phyloP scores from a whole-genome alignment of 1,140 invertebrate species.

The Neuroterus valhalla region DNA sequence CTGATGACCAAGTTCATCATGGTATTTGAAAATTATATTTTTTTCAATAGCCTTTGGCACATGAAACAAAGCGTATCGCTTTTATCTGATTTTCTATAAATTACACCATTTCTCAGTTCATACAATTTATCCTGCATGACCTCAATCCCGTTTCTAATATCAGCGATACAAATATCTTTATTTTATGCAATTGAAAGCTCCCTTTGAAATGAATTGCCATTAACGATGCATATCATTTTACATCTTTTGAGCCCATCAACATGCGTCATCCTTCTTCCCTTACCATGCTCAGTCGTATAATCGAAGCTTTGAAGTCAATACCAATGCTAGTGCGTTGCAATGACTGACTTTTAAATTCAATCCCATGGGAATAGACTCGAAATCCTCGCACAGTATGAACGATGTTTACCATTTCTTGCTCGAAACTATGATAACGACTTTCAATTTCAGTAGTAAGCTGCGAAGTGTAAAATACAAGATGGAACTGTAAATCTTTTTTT shows the following conservation, averaged over 20 bases:
- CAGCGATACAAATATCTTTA: neutral
- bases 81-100: neutral
- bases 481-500: neutral
- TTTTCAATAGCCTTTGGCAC: neutral
- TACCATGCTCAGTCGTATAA: too few species aligned
- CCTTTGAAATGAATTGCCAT: too few species aligned
- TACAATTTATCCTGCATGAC: neutral
- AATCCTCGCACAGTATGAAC: too few species aligned
- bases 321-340: too few species aligned
- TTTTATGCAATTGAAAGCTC: too few species aligned
- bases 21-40: too few species aligned
- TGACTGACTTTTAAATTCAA: too few species aligned
- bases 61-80: neutral
- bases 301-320: neutral
- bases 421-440: too few species aligned
- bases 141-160: too few species aligned
- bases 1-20: neutral
- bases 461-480: neutral
- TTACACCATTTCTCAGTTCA: neutral
- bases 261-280: neutral
- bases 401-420: too few species aligned
- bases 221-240: too few species aligned
- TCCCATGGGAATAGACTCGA: too few species aligned
- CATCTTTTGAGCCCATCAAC: neutral
- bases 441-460: neutral